Conservation (phyloP, 2,113 vertebrate genomes). For the Alosa alosa region DNA sequence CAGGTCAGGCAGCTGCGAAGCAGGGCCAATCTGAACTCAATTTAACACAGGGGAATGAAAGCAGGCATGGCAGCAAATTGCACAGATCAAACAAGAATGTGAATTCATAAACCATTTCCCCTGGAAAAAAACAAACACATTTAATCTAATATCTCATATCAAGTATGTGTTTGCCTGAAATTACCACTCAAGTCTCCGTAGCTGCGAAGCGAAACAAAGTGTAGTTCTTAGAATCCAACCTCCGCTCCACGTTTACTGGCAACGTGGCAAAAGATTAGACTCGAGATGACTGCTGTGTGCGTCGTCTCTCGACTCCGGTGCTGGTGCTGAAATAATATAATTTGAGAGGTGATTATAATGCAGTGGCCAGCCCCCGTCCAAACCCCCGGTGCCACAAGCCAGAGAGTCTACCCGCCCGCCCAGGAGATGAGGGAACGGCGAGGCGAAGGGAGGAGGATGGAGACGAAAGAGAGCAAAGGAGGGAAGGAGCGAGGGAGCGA, state of each 20-base stretch:
- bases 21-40: constrained; percentile 1
- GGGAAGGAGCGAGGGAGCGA: constrained; percentile 10
- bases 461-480: not conserved
- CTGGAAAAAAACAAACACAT: not conserved
- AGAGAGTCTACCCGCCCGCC: not conserved
- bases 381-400: not conserved
- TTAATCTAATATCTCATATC: not conserved
- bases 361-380: constrained; percentile 1
- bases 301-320: constrained; percentile 1
- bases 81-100: not conserved
- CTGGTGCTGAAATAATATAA: constrained; percentile 34
- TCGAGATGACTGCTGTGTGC: constrained; percentile 12
- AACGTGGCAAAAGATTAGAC: not conserved
- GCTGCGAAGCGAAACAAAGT: too few relatives aligned
- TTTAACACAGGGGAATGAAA: not conserved
- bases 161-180: not conserved
- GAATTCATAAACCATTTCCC: not conserved
- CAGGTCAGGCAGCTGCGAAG: constrained; percentile 27
- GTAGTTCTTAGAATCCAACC: not conserved
- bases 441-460: not conserved
- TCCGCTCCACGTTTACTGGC: not conserved
- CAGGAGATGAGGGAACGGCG: not conserved
- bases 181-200: not conserved
- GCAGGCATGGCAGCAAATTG: not conserved
- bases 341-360: constrained; percentile 40